Percentiles rank a stretch among this genome's conserved stretches.
Conservation (phyloP, 2,797 vertebrate genomes). For the Acrocephalus scirpaceus region DNA sequence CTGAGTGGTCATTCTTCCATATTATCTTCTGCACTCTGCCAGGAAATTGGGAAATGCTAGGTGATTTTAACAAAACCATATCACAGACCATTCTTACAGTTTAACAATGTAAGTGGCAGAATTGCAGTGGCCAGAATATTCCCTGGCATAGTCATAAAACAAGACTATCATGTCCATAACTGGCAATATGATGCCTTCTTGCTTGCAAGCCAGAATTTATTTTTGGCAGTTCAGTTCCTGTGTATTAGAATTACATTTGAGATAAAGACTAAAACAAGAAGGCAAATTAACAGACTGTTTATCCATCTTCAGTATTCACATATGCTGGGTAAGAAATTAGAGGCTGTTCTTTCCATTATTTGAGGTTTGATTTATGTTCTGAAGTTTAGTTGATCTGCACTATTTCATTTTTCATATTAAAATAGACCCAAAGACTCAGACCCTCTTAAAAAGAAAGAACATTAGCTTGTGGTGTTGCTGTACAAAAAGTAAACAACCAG, state of each 20-base stretch:
- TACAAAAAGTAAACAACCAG: conserved; percentile 58
- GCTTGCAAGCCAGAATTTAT: not conserved
- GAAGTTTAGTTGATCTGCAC: conserved; percentile 46
- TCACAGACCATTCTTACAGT: not conserved
- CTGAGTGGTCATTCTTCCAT: not conserved
- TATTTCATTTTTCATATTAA: conserved; percentile 67
- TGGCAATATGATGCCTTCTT: not conserved
- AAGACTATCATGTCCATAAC: not conserved
- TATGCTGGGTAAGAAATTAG: conserved; percentile 26
- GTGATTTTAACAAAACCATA: not conserved
- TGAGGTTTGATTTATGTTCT: conserved; percentile 58
- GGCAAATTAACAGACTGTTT: conserved; percentile 16
- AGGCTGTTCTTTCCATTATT: conserved; percentile 7
- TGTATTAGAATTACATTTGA: conserved; percentile 33
- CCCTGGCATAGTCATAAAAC: not conserved
- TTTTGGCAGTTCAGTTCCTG: conserved; percentile 12
- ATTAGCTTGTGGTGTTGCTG: conserved; percentile 59
- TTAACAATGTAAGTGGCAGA: not conserved
- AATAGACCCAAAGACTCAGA: conserved; percentile 52
- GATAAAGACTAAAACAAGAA: conserved; percentile 40
- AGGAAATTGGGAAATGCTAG: not conserved
- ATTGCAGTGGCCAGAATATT: not conserved
- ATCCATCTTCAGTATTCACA: not conserved
- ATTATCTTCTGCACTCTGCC: not conserved
- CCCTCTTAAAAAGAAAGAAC: conserved; percentile 61